phyloP scores from a whole-genome alignment of 1,140 invertebrate species.

The Drosophila bipectinata region DNA sequence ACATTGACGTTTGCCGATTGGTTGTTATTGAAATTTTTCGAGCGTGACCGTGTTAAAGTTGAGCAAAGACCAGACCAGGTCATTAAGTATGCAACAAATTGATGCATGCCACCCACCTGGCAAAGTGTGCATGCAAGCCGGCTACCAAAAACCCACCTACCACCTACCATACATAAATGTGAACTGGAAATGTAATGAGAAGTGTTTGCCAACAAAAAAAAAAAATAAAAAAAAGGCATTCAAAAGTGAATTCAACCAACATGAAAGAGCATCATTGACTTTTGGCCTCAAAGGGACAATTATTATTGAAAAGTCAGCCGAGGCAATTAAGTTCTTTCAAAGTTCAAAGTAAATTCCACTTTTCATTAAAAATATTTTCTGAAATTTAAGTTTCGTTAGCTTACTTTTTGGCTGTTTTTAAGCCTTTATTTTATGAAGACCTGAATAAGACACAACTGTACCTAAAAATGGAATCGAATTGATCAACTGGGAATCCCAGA shows the following conservation, averaged over 20 bases:
- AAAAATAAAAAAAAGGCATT: not conserved
- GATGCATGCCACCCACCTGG: slow-evolving; percentile 6
- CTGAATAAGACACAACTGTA: slow-evolving; percentile 32
- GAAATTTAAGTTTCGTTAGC: not conserved
- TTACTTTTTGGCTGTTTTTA: not conserved
- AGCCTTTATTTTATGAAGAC: slow-evolving; percentile 3
- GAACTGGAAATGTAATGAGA: slow-evolving; percentile 9
- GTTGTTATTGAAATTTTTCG: slow-evolving; percentile 73
- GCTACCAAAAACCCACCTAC: too few relatives aligned
- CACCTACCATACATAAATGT: not conserved
- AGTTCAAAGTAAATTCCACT: not conserved
- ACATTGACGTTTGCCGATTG: slow-evolving; percentile 25
- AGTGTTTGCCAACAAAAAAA: not conserved
- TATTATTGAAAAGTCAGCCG: not conserved
- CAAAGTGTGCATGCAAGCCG: too few relatives aligned
- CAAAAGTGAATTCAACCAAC: not conserved
- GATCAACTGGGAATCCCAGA: slow-evolving; percentile 49
- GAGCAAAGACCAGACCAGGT: slow-evolving; percentile 2
- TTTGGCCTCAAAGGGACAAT: not conserved
- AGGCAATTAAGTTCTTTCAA: too few relatives aligned
- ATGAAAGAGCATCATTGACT: not conserved
- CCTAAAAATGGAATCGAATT: slow-evolving; percentile 52
- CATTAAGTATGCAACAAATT: slow-evolving; percentile 71
- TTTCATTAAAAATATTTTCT: not conserved
- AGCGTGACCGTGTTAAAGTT: slow-evolving; percentile 43